Conservation (phyloP, 2,888 invertebrate species). For the Morpho deidamia region DNA sequence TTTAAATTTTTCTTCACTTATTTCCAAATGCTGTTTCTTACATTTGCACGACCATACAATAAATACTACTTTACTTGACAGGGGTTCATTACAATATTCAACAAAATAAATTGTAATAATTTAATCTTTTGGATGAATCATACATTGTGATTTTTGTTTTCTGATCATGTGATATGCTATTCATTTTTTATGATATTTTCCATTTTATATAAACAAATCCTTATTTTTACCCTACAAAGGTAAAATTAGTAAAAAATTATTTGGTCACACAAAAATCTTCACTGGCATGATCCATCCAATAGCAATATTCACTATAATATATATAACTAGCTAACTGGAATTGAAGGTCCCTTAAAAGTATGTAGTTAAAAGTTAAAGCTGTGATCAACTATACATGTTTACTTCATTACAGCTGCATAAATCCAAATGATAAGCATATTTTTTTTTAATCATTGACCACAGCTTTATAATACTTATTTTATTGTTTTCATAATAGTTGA, state of each 20-base stretch:
- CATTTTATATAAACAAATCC: constrained; percentile 62
- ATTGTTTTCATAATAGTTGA: constrained; percentile 69
- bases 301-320: constrained; percentile 70
- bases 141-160: constrained; percentile 48
- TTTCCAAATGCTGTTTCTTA: constrained; percentile 71
- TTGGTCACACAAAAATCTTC: constrained; percentile 69
- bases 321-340: constrained; percentile 77
- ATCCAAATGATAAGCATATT: constrained; percentile 9
- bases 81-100: constrained; percentile 66
- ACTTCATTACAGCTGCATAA: constrained; percentile 9
- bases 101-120: constrained; percentile 72
- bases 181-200: constrained; percentile 66
- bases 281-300: constrained; percentile 57
- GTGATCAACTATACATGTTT: constrained; percentile 62
- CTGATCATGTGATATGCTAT: constrained; percentile 68
- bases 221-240: constrained; percentile 59
- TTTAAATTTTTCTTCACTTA: constrained; percentile 69
- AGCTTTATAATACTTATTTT: constrained; percentile 70
- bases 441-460: constrained; percentile 62
- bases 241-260: constrained; percentile 68
- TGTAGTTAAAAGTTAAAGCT: constrained; percentile 63
- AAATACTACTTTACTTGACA: constrained; percentile 49
- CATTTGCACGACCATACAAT: constrained; percentile 65
- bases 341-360: constrained; percentile 78
- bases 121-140: constrained; percentile 61